phyloP scores from a whole-genome alignment of 2,797 vertebrate genomes.

The Lepus oiostolus region DNA sequence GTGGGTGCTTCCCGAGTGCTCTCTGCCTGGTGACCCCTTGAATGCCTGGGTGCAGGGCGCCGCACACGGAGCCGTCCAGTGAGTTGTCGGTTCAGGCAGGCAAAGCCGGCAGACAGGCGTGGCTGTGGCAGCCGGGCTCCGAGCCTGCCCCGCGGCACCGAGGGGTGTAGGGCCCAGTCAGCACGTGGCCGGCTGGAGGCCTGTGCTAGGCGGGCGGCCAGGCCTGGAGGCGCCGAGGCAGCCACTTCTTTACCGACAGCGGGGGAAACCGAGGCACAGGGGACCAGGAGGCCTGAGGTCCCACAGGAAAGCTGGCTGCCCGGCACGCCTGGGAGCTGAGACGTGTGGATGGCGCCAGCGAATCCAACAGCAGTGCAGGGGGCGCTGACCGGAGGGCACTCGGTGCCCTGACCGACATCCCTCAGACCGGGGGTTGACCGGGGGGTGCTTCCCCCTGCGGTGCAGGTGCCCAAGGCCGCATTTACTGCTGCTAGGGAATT shows the following conservation, averaged over 20 bases:
- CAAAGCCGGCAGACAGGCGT: not conserved
- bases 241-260: not conserved
- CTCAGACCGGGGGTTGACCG: rapidly evolving
- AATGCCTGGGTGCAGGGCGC: not conserved
- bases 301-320: not conserved
- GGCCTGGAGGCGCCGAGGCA: not conserved
- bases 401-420: not conserved
- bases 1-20: not conserved
- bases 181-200: not conserved
- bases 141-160: rapidly evolving
- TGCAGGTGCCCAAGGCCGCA: no score
- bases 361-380: not conserved
- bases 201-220: not conserved
- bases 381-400: rapidly evolving
- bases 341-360: rapidly evolving
- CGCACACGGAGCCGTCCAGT: no score
- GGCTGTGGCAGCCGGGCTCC: not conserved
- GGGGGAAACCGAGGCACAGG: not conserved
- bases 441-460: not conserved
- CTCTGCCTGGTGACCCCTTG: not conserved
- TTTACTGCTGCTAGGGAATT: not conserved
- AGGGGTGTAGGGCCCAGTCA: not conserved
- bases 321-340: not conserved
- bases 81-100: no score
- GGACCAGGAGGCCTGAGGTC: not conserved